A percentile compares a stretch with the other conserved stretches of the same genome.
Evolutionary conservation across 1,140 invertebrate species (phyloP).

Genomic region (Trypoxylus dichotomus): DNA sequence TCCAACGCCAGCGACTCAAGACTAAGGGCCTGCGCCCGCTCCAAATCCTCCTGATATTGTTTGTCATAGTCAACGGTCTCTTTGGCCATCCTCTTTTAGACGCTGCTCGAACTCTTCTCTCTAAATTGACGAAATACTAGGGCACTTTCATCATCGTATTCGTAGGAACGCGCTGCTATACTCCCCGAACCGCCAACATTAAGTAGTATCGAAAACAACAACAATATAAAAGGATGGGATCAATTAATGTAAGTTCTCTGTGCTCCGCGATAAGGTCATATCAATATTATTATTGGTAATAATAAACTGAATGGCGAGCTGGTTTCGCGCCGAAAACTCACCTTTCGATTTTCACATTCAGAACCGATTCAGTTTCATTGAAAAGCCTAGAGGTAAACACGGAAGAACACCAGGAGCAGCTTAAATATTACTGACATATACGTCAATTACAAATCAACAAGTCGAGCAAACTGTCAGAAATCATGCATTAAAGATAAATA

Average conservation of each 20-base stretch:
- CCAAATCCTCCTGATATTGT: constrained; percentile 82
- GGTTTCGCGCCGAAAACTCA: constrained; percentile 11
- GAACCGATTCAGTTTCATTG: background rate
- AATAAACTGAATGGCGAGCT: background rate
- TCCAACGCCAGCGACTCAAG: constrained; percentile 81
- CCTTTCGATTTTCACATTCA: constrained; percentile 1
- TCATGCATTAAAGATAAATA: background rate
- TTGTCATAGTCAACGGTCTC: constrained; percentile 69
- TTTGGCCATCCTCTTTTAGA: constrained; percentile 52
- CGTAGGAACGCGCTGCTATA: background rate
- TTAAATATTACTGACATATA: background rate
- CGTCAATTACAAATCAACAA: background rate
- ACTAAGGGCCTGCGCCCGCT: constrained; percentile 81
- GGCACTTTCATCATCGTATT: constrained; percentile 17
- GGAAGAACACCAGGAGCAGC: background rate
- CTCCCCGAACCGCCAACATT: background rate
- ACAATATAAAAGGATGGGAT: background rate
- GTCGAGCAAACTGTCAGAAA: background rate
- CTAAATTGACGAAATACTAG: background rate
- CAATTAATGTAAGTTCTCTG: background rate
- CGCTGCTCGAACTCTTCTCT: background rate
- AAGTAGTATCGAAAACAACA: constrained; percentile 13
- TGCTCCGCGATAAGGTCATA: constrained; percentile 12
- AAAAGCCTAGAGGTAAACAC: background rate
- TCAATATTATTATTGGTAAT: constrained; percentile 8